Evolutionary conservation across 2,888 invertebrate species (phyloP).

Genomic region (Neria commutata): DNA sequence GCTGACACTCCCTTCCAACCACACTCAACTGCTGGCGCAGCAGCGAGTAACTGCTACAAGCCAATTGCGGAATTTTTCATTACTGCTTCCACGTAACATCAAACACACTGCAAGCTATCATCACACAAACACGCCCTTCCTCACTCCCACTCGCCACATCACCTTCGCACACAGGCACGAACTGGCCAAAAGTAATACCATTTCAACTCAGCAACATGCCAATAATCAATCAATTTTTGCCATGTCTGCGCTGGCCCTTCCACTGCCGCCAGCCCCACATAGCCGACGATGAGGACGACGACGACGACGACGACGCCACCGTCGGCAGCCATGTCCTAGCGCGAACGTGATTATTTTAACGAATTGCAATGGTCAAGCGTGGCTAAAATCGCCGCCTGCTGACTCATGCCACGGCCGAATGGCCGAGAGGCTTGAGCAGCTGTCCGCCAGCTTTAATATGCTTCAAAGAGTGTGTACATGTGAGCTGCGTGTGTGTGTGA

Average conservation of each 20-base stretch:
- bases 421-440: too few species aligned
- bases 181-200: background rate
- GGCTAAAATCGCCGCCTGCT: background rate
- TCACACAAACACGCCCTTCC: too few species aligned
- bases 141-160: background rate
- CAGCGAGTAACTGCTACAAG: background rate
- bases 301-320: background rate
- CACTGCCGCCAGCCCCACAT: background rate
- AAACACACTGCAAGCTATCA: too few species aligned
- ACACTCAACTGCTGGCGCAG: background rate
- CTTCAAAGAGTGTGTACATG: background rate
- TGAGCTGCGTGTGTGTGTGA: background rate
- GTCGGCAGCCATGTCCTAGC: background rate
- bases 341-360: background rate
- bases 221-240: slow-evolving; percentile 3
- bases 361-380: background rate
- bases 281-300: background rate
- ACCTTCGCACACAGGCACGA: background rate
- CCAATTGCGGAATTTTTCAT: slow-evolving; percentile 1
- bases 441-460: too few species aligned
- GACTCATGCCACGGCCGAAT: background rate
- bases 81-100: too few species aligned
- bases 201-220: background rate
- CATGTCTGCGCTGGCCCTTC: background rate
- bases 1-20: too few species aligned